phyloP scores from a whole-genome alignment of 2,113 vertebrate species.

The Festucalex cinctus region DNA sequence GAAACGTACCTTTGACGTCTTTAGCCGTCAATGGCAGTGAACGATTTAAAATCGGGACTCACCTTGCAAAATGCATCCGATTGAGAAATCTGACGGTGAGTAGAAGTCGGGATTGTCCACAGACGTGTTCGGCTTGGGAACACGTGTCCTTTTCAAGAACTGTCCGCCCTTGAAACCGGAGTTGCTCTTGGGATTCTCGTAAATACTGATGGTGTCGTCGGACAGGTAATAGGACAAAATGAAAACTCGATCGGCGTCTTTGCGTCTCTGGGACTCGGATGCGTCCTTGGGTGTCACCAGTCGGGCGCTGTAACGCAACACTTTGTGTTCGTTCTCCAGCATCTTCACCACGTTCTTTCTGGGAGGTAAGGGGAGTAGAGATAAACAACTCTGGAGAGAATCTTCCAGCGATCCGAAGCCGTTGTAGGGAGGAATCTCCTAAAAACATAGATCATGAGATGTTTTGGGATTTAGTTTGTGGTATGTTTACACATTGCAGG shows the following conservation, averaged over 20 bases:
- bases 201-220: slow-evolving; percentile 85
- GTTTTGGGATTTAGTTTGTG: not conserved
- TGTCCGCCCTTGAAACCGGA: slow-evolving; percentile 85
- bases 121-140: slow-evolving; percentile 78
- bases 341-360: slow-evolving; percentile 81
- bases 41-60: slow-evolving; percentile 8
- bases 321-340: slow-evolving; percentile 80
- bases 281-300: slow-evolving; percentile 74
- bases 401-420: slow-evolving; percentile 88
- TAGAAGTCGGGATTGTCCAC: slow-evolving; percentile 80
- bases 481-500: not conserved
- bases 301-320: slow-evolving; percentile 77
- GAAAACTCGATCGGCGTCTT: slow-evolving; percentile 79
- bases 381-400: slow-evolving; percentile 87
- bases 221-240: slow-evolving; percentile 84
- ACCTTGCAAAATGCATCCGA: slow-evolving; percentile 86
- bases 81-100: slow-evolving; percentile 81
- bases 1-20: too few species aligned
- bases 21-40: too few species aligned
- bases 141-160: slow-evolving; percentile 77
- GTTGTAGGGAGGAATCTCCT: slow-evolving; percentile 90
- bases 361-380: slow-evolving; percentile 81
- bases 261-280: slow-evolving; percentile 78
- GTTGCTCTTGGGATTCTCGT: slow-evolving; percentile 79
- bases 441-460: not conserved